These are phyloP conservation scores for Byasa hedistus DNA, from an alignment of 2,888 invertebrate species.

Conservation along the genomic window DNA sequence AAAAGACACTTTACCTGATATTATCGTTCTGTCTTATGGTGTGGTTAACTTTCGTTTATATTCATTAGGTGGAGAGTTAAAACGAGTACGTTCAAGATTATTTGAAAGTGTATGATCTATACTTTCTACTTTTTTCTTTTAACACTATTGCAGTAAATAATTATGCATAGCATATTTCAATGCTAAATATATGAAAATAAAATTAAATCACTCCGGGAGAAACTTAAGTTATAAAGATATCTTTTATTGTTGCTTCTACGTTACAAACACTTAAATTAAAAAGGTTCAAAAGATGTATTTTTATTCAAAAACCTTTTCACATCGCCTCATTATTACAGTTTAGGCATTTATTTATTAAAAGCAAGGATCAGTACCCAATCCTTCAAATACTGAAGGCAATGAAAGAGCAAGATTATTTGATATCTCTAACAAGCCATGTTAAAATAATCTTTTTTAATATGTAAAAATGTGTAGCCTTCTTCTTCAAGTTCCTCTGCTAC, in stretches of 20 bases:
- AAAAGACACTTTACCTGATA: slow-evolving; percentile 11
- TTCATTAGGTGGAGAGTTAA: slow-evolving; percentile 34
- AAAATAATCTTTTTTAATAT: too few relatives aligned
- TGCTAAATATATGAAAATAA: neutral
- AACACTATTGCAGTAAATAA: neutral
- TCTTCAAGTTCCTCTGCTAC: too few relatives aligned
- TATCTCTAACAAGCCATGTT: too few relatives aligned
- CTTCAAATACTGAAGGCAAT: too few relatives aligned
- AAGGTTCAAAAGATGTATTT: too few relatives aligned
- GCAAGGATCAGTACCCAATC: too few relatives aligned
- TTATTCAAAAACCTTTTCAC: too few relatives aligned
- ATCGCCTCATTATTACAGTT: too few relatives aligned
- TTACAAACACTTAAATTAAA: neutral
- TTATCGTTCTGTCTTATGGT: slow-evolving; percentile 22
- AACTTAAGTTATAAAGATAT: neutral
- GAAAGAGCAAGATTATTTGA: too few relatives aligned
- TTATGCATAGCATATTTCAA: neutral
- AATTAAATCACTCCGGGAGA: neutral
- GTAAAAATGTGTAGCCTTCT: too few relatives aligned
- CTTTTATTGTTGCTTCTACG: neutral
- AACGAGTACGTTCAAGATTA: slow-evolving; percentile 27
- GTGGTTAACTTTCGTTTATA: slow-evolving; percentile 40
- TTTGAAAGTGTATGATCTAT: slow-evolving; percentile 21
- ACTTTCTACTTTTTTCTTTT: slow-evolving; percentile 15
- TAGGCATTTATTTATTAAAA: too few relatives aligned